phyloP scores from a whole-genome alignment of 2,113 vertebrate genomes.

The Sphaerodactylus townsendi region DNA sequence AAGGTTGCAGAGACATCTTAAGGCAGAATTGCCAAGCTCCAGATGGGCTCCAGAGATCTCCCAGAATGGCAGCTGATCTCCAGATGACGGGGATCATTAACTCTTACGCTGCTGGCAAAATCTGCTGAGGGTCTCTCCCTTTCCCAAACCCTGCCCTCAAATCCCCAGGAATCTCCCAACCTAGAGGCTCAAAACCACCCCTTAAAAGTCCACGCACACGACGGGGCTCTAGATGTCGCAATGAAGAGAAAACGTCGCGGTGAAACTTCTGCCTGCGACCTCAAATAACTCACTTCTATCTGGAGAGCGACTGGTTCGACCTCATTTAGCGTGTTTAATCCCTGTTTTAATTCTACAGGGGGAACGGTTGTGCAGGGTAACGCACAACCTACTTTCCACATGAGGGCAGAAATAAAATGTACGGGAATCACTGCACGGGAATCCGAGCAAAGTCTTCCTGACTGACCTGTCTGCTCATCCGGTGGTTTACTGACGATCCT shows the following conservation, averaged over 20 bases:
- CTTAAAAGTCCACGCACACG: too few species aligned
- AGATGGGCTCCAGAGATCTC: too few species aligned
- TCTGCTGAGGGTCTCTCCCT: too few species aligned
- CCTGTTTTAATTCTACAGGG: not conserved
- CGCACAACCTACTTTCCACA: not conserved
- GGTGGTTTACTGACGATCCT: not conserved
- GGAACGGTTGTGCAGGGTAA: too few species aligned
- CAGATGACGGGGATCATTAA: too few species aligned
- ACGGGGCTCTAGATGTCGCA: not conserved
- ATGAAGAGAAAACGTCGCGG: not conserved
- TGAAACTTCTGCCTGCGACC: not conserved
- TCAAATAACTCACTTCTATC: not conserved
- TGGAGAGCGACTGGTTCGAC: not conserved
- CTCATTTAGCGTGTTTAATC: not conserved
- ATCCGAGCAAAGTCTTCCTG: not conserved
- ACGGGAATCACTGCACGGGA: not conserved
- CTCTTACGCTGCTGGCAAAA: too few species aligned
- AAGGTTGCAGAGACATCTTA: not conserved
- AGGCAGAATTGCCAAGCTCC: not conserved
- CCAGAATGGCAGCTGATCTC: too few species aligned
- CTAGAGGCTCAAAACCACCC: too few species aligned
- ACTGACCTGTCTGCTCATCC: not conserved
- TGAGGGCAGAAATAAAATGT: not conserved
- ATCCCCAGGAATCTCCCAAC: too few species aligned
- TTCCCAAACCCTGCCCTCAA: too few species aligned